phyloP scores from a whole-genome alignment of 2,888 invertebrate genomes.

The Eristalinus aeneus region DNA sequence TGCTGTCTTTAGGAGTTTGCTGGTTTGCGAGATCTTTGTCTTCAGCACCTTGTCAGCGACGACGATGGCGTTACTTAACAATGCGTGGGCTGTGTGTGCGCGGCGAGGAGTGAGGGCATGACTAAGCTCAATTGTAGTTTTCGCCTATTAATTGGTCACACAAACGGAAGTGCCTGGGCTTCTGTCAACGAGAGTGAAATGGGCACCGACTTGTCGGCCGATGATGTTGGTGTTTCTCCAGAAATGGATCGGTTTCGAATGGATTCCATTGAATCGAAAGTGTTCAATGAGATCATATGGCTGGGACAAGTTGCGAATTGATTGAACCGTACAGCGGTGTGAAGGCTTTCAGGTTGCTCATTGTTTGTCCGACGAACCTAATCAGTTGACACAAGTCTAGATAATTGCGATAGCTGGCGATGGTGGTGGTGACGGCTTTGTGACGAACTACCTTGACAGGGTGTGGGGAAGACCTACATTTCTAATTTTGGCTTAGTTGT shows the following conservation, averaged over 20 bases:
- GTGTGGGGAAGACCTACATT: neutral
- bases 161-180: constrained; percentile 39
- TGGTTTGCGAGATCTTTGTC: constrained; percentile 7
- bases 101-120: neutral
- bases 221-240: constrained; percentile 11
- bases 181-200: constrained; percentile 37
- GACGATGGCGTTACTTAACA: neutral
- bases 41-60: constrained; percentile 1
- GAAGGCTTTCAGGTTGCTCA: neutral
- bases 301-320: neutral
- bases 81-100: constrained; percentile 4
- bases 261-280: constrained; percentile 25
- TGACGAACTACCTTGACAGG: neutral
- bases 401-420: neutral
- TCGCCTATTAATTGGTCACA: constrained; percentile 22
- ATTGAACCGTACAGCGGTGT: neutral
- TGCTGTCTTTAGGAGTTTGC: neutral
- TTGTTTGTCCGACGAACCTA: constrained; percentile 18
- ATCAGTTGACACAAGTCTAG: constrained; percentile 10
- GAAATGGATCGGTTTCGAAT: constrained; percentile 35
- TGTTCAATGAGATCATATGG: constrained; percentile 34
- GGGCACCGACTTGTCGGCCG: neutral
- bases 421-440: neutral
- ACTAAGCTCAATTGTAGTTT: constrained; percentile 20
- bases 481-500: neutral